phyloP scores from a whole-genome alignment of 2,888 invertebrate genomes.

The Patella ulyssiponensis region DNA sequence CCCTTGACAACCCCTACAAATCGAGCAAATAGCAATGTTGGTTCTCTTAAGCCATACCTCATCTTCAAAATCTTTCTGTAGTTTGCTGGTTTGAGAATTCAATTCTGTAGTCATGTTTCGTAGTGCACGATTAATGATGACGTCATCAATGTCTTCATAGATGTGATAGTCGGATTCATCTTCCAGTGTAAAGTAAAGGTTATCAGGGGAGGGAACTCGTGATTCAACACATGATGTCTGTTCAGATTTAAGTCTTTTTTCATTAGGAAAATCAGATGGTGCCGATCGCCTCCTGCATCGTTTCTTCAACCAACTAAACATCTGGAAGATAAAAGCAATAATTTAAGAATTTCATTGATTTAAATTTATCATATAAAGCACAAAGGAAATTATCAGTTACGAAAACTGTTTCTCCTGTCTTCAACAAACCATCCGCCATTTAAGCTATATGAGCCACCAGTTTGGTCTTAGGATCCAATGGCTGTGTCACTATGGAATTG shows the following conservation, averaged over 20 bases:
- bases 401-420: too few species aligned
- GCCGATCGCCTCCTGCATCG: background rate
- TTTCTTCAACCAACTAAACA: conserved; percentile 9
- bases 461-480: too few species aligned
- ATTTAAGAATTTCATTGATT: too few species aligned
- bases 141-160: background rate
- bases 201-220: background rate
- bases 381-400: too few species aligned
- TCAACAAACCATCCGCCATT: too few species aligned
- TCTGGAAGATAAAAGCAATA: background rate
- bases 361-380: too few species aligned
- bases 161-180: background rate
- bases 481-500: too few species aligned
- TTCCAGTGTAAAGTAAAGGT: background rate
- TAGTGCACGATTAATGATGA: background rate
- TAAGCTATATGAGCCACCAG: too few species aligned
- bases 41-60: background rate
- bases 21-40: background rate
- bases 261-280: background rate
- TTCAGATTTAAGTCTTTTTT: background rate
- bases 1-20: background rate
- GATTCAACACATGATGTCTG: background rate
- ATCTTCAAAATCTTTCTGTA: background rate
- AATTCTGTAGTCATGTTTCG: background rate
- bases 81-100: background rate